Percentiles rank a stretch among this genome's conserved stretches.
Evolutionary conservation across 2,113 vertebrate genomes (phyloP).

Genomic region (Blennius ocellaris): DNA sequence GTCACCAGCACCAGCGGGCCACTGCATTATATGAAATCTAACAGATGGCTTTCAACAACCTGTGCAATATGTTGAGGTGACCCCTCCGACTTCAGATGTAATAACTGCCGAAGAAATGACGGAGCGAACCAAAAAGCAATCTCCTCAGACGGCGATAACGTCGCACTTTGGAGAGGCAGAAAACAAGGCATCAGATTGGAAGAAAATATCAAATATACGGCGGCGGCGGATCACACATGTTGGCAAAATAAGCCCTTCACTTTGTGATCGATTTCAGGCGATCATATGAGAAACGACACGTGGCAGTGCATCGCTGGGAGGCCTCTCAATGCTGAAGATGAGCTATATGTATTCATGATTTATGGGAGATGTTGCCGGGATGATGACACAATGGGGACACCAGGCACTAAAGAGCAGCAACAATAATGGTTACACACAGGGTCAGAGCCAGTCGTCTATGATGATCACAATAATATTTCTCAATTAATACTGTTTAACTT

Average conservation of each 20-base stretch:
- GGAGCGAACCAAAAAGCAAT: conserved; percentile 66
- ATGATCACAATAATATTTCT: too few species aligned
- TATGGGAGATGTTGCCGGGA: too few species aligned
- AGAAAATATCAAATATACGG: conserved; percentile 62
- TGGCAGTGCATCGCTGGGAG: background rate
- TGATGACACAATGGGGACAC: too few species aligned
- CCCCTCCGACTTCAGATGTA: conserved; percentile 71
- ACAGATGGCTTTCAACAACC: conserved; percentile 75
- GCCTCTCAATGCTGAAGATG: background rate
- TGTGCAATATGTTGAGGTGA: conserved; percentile 72
- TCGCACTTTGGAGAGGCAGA: conserved; percentile 51
- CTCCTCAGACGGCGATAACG: conserved; percentile 58
- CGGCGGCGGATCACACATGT: conserved; percentile 9
- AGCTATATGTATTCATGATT: too few species aligned
- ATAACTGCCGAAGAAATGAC: conserved; percentile 75
- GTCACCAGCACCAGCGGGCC: conserved; percentile 39
- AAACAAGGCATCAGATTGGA: conserved; percentile 45
- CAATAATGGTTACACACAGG: too few species aligned
- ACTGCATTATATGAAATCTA: conserved; percentile 58
- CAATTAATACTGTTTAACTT: too few species aligned
- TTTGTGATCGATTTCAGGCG: conserved; percentile 43
- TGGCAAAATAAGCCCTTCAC: conserved; percentile 38
- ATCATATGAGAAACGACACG: conserved; percentile 9
- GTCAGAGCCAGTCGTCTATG: too few species aligned
- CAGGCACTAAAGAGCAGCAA: too few species aligned